phyloP scores from a whole-genome alignment of 2,113 vertebrate species.

The Eira barbara region DNA sequence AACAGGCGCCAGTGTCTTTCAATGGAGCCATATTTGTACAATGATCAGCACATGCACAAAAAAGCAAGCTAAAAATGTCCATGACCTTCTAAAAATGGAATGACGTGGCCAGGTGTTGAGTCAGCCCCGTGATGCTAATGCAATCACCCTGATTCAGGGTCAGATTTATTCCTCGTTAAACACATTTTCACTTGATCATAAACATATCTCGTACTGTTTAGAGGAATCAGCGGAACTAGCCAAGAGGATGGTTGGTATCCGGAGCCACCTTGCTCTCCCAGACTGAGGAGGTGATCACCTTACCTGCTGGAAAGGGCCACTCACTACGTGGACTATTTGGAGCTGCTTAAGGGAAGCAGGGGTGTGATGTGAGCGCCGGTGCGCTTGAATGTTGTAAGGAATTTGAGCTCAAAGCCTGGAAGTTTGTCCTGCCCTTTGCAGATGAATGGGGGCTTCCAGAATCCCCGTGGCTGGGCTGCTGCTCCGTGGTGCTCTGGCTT shows the following conservation, averaged over 20 bases:
- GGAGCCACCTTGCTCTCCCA: background rate
- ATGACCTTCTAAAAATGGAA: conserved; percentile 16
- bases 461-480: accelerated
- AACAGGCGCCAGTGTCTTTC: background rate
- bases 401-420: too few relatives aligned
- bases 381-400: accelerated
- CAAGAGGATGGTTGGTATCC: background rate
- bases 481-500: accelerated
- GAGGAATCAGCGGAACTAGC: background rate
- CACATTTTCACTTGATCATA: conserved; percentile 32
- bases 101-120: background rate
- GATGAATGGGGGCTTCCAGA: accelerated
- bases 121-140: background rate
- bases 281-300: background rate
- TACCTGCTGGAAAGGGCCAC: accelerated
- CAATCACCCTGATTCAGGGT: conserved; percentile 1
- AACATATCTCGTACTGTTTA: conserved; percentile 20
- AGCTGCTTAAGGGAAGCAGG: background rate
- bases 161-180: conserved; percentile 17
- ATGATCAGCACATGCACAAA: background rate
- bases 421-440: background rate
- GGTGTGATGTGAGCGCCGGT: accelerated
- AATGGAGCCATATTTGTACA: background rate
- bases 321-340: accelerated
- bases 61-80: conserved; percentile 46